Percentiles rank a stretch among this genome's conserved stretches.
Conservation (phyloP, 2,888 invertebrate species). For the Tuberolachnus salignus region DNA sequence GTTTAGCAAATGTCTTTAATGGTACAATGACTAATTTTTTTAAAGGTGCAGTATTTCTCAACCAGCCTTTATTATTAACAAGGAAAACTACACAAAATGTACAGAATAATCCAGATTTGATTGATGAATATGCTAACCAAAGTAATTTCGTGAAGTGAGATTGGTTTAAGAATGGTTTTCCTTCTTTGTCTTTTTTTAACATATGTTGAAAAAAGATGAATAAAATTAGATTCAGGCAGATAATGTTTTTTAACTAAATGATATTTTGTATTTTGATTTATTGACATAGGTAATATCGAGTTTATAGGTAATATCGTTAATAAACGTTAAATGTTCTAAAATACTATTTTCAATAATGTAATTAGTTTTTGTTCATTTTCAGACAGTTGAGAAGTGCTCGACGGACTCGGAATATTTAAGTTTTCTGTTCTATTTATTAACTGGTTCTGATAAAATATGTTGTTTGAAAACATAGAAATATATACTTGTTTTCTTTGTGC, state of each 20-base stretch:
- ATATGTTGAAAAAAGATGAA: neutral
- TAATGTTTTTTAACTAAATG: constrained; percentile 3
- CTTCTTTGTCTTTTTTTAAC: neutral
- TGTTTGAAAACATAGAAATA: too few relatives aligned
- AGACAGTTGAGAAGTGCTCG: too few relatives aligned
- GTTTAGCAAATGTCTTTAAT: neutral
- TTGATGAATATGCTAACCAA: constrained; percentile 17
- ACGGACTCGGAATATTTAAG: too few relatives aligned
- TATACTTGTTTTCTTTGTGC: too few relatives aligned
- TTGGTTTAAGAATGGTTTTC: neutral
- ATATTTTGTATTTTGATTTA: too few relatives aligned
- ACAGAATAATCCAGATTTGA: constrained; percentile 7
- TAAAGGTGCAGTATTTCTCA: neutral
- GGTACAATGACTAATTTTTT: neutral
- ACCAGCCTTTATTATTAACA: constrained; percentile 2
- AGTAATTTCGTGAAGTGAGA: constrained; percentile 19
- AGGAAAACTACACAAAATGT: constrained; percentile 2
- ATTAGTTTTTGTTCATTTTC: too few relatives aligned
- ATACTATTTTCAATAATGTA: too few relatives aligned
- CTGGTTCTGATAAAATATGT: too few relatives aligned
- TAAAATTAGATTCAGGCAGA: neutral
- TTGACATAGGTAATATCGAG: too few relatives aligned
- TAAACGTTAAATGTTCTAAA: too few relatives aligned
- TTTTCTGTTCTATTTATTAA: too few relatives aligned
- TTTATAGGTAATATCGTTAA: too few relatives aligned